phyloP scores from a whole-genome alignment of 2,797 vertebrate genomes.

The Cossypha niveicapilla region DNA sequence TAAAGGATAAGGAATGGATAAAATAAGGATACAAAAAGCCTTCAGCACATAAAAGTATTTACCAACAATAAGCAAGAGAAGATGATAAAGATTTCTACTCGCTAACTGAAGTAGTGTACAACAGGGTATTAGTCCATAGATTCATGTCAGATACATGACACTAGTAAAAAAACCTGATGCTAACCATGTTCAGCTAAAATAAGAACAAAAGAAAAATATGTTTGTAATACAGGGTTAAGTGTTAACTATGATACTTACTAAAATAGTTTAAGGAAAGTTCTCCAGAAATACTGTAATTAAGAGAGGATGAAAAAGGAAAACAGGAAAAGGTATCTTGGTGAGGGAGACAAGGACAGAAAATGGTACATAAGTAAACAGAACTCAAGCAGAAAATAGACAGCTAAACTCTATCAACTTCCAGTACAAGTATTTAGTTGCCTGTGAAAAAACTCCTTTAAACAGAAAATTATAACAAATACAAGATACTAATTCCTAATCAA shows the following conservation, averaged over 20 bases:
- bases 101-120: background rate
- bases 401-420: background rate
- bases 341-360: background rate
- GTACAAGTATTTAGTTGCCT: background rate
- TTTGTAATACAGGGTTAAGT: background rate
- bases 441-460: background rate
- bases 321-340: background rate
- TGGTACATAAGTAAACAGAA: background rate
- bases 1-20: background rate
- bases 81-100: background rate
- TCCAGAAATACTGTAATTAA: slow-evolving; percentile 19
- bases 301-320: background rate
- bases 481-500: background rate
- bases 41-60: background rate
- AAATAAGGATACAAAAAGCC: background rate
- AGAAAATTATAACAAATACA: background rate
- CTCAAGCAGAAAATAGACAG: background rate
- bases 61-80: background rate
- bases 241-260: background rate
- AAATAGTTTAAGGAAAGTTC: slow-evolving; percentile 8
- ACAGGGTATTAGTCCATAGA: background rate
- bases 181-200: background rate
- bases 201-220: background rate
- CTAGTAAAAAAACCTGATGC: background rate
- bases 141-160: background rate